Conservation (phyloP, 2,113 vertebrate genomes). For the Mohoua ochrocephala region DNA sequence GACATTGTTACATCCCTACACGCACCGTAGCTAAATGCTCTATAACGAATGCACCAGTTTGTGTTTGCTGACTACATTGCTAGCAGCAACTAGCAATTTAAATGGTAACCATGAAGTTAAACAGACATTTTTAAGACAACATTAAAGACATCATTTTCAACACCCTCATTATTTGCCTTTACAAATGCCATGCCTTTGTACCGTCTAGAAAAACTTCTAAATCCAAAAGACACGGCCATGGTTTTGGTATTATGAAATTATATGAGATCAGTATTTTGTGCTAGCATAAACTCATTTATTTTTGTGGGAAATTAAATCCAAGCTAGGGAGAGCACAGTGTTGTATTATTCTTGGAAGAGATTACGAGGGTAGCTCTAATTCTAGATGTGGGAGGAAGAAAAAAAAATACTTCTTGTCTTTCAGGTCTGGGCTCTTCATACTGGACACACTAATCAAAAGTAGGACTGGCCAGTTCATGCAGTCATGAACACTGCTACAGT, state of each 20-base stretch:
- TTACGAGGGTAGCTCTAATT: neutral
- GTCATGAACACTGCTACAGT: neutral
- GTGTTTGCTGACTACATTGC: neutral
- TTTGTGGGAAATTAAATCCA: neutral
- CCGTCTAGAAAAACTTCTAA: neutral
- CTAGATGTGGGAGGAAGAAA: neutral
- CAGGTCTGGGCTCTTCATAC: neutral
- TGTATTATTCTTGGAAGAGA: neutral
- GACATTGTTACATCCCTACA: neutral
- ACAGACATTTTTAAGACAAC: neutral
- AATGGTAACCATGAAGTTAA: neutral
- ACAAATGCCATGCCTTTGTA: neutral
- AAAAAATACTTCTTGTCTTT: neutral
- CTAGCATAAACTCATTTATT: neutral
- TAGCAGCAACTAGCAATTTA: neutral
- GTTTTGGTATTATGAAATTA: neutral
- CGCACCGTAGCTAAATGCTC: fast-evolving
- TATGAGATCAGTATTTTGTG: neutral
- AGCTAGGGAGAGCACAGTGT: neutral
- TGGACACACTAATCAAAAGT: neutral
- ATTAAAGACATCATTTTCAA: neutral
- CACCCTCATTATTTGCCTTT: neutral
- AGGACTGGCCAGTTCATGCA: neutral
- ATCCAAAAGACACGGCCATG: neutral
- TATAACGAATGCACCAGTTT: neutral